phyloP scores from a whole-genome alignment of 2,888 invertebrate genomes.

The Liopterus haemorrhoidalis region DNA sequence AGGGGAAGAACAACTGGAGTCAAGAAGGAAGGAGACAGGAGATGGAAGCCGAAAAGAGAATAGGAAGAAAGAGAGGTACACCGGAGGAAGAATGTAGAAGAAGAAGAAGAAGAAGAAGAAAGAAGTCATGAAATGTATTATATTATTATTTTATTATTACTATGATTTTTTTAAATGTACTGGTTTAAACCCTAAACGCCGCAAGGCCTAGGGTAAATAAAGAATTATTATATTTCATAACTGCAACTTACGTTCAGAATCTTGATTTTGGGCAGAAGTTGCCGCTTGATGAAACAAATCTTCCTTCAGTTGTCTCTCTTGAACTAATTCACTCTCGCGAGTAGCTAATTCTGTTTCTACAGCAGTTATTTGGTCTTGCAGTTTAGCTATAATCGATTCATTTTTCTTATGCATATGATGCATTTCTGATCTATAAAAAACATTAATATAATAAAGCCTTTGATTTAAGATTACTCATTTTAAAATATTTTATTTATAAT shows the following conservation, averaged over 20 bases:
- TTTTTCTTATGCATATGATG: slow-evolving; percentile 51
- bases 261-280: slow-evolving; percentile 47
- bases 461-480: neutral
- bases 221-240: slow-evolving; percentile 16
- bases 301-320: slow-evolving; percentile 52
- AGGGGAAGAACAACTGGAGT: too few species aligned
- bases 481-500: too few species aligned
- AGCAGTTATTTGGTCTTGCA: slow-evolving; percentile 48
- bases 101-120: too few species aligned
- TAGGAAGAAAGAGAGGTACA: too few species aligned
- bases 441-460: neutral
- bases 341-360: slow-evolving; percentile 51
- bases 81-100: too few species aligned
- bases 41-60: too few species aligned
- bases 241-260: slow-evolving; percentile 50
- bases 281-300: slow-evolving; percentile 50
- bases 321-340: slow-evolving; percentile 54
- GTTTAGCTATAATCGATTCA: slow-evolving; percentile 47
- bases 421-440: slow-evolving; percentile 47
- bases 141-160: too few species aligned
- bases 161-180: too few species aligned
- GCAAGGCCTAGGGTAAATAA: too few species aligned
- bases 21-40: too few species aligned
- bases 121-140: too few species aligned
- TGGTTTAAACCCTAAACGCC: too few species aligned